Evolutionary conservation across 2,888 invertebrate genomes (phyloP).

Genomic region (Eucera pruinosa): DNA sequence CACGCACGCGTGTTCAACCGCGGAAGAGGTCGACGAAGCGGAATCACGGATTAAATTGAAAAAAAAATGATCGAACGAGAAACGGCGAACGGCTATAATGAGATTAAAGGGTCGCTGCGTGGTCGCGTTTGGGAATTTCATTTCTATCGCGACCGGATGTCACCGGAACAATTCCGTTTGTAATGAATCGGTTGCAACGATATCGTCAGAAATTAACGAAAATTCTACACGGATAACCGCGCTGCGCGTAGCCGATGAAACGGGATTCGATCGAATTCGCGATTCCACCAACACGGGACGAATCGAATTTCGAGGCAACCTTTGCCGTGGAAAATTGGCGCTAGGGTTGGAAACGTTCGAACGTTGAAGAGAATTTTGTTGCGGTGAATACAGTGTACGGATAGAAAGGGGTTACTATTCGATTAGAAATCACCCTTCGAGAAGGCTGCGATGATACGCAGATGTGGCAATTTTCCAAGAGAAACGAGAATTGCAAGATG

Average conservation of each 20-base stretch:
- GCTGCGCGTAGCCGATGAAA: too few relatives aligned
- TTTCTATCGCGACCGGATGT: slow-evolving; percentile 27
- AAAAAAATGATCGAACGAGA: slow-evolving; percentile 11
- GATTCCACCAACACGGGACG: background rate
- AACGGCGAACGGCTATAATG: background rate
- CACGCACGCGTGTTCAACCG: background rate
- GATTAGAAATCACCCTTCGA: slow-evolving; percentile 40
- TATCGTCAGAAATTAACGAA: slow-evolving; percentile 10
- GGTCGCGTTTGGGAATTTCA: slow-evolving; percentile 21
- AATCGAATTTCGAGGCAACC: background rate
- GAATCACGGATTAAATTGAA: slow-evolving; percentile 16
- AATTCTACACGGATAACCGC: slow-evolving; percentile 2
- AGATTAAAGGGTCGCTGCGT: slow-evolving; percentile 18
- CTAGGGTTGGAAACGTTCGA: too few relatives aligned
- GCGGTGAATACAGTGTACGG: background rate
- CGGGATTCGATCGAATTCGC: too few relatives aligned
- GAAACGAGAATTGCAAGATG: slow-evolving; percentile 33
- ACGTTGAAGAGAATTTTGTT: background rate
- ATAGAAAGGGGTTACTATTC: slow-evolving; percentile 38
- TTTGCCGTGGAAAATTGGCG: slow-evolving; percentile 1
- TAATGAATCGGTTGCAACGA: slow-evolving; percentile 16
- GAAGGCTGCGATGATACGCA: slow-evolving; percentile 23
- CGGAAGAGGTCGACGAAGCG: too few relatives aligned
- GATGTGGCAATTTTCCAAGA: slow-evolving; percentile 40
- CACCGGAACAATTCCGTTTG: slow-evolving; percentile 9